Evolutionary conservation across 2,888 invertebrate species (phyloP), one percentile per base, ranked within the genome.

Genomic region (Rutpela maculata): DNA sequence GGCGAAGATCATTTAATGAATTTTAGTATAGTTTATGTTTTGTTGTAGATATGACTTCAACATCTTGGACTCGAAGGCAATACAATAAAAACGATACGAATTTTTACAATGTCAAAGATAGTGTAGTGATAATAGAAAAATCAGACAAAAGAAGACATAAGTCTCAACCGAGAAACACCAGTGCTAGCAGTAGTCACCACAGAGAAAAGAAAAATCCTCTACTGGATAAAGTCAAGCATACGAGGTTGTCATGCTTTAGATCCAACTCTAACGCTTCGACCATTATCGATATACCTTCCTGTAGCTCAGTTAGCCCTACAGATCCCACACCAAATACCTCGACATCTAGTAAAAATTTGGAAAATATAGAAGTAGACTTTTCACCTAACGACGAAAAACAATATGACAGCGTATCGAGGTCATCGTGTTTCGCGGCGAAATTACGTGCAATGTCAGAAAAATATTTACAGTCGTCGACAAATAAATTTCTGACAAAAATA

Each of bases 391-490:
- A 70, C 18, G 62, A 76, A 22, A 74, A 57, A 65, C 38, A 76
- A 31, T 19, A 38, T 69, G 87, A 88, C 72, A 86, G 83, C 76
- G 77, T 84, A 18, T 81, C 87, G n/a, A 83, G 85, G 75, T 92
- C 92, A 87, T 93, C 92, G 31, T 94, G 94, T 88, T 89, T 95
- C 73, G 93, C 94, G 0, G 93, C 94, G 2, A 94, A 94, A 89
- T 89, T 95, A 78, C 92, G 93, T 80, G 94, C 94, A 50, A 95
- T 95, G 93, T 94, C 95, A 26, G 94, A 95, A 85, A 92, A 93
- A 86, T 95, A 95, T 88, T 89, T 95, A 57, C 94, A 94, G 85
- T 93, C 93, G 67, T 94, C 94, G 0, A 94, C 94, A 11, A 94
- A 93, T 84, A 92, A 91, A 88, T 91, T 95, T 84, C 91, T 95